A percentile compares a stretch with the other conserved stretches of the same genome.
These are phyloP conservation scores for Pangasius larnaudii DNA, from an alignment of 2,797 vertebrate species.

Conservation along the genomic window DNA sequence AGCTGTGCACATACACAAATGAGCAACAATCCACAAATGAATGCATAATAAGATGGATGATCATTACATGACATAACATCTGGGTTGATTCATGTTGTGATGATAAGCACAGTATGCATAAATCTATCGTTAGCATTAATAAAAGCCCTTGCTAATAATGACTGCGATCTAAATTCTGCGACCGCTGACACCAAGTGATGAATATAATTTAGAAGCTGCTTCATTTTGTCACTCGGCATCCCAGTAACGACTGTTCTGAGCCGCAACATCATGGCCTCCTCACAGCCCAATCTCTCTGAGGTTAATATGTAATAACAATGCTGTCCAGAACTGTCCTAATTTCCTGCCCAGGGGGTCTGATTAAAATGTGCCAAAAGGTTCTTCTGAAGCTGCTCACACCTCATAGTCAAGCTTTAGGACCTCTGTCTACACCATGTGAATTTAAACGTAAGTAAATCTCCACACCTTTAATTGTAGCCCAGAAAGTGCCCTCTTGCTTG, in stretches of 20 bases:
- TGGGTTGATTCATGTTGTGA: slow-evolving; percentile 11
- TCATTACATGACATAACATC: not conserved
- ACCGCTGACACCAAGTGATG: slow-evolving; percentile 19
- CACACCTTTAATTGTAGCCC: not conserved
- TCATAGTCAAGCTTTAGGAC: slow-evolving; percentile 34
- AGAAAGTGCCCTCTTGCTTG: not conserved
- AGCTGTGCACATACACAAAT: not conserved
- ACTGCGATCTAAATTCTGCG: slow-evolving; percentile 10
- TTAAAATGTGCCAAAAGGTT: slow-evolving; percentile 49
- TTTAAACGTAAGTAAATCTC: not conserved
- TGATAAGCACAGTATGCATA: slow-evolving; percentile 15
- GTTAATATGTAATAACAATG: slow-evolving; percentile 61
- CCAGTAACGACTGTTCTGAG: slow-evolving; percentile 38
- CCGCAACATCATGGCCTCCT: slow-evolving; percentile 27
- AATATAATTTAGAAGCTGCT: slow-evolving; percentile 36
- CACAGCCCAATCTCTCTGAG: slow-evolving; percentile 42
- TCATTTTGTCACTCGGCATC: slow-evolving; percentile 37
- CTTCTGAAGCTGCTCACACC: slow-evolving; percentile 20
- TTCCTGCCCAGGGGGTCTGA: slow-evolving; percentile 41
- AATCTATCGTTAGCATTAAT: slow-evolving; percentile 33
- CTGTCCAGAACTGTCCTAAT: slow-evolving; percentile 50
- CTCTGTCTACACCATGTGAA: not conserved
- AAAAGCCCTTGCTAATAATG: slow-evolving; percentile 26
- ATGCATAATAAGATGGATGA: slow-evolving; percentile 20
- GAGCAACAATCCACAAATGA: not conserved